Percentiles rank a stretch among this genome's conserved stretches.
These are phyloP conservation scores for Drosophila rubida DNA, from an alignment of 2,888 invertebrate species.

Conservation along the genomic window DNA sequence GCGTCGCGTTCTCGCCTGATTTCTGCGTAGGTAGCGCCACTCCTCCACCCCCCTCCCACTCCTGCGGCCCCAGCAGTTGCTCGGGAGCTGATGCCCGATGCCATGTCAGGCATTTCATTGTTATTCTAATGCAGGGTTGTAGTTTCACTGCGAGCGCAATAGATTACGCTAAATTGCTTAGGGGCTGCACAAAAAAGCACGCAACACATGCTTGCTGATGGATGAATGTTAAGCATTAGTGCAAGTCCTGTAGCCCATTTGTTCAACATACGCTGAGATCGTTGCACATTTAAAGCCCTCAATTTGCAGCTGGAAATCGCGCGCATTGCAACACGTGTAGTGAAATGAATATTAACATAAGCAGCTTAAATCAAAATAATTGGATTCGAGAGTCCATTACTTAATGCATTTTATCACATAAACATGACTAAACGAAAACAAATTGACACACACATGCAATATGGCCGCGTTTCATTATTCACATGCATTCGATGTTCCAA, in stretches of 20 bases:
- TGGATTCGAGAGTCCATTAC: constrained; percentile 9
- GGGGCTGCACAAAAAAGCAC: constrained; percentile 14
- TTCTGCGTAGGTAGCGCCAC: constrained; percentile 57
- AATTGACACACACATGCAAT: constrained; percentile 21
- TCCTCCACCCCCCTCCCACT: constrained; percentile 10
- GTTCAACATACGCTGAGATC: constrained; percentile 31
- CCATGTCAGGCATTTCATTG: constrained; percentile 74
- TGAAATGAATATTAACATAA: neutral
- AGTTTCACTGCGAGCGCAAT: constrained; percentile 54
- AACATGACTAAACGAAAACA: constrained; percentile 11
- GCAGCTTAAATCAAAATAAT: constrained; percentile 3
- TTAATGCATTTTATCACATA: constrained; percentile 10
- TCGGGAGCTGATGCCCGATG: constrained; percentile 30
- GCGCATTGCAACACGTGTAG: neutral
- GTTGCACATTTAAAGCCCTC: constrained; percentile 14
- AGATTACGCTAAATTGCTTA: constrained; percentile 66
- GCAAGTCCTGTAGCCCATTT: constrained; percentile 6
- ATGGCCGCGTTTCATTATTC: constrained; percentile 27
- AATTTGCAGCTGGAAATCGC: neutral
- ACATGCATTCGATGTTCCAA: constrained; percentile 35
- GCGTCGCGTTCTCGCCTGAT: constrained; percentile 42
- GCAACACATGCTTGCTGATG: constrained; percentile 39
- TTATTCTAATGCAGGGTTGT: constrained; percentile 71
- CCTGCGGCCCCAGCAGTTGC: too few species aligned
- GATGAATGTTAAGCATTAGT: constrained; percentile 44